phyloP scores from a whole-genome alignment of 92 coral and sea anemone species.

The Scolanthus callimorphus region DNA sequence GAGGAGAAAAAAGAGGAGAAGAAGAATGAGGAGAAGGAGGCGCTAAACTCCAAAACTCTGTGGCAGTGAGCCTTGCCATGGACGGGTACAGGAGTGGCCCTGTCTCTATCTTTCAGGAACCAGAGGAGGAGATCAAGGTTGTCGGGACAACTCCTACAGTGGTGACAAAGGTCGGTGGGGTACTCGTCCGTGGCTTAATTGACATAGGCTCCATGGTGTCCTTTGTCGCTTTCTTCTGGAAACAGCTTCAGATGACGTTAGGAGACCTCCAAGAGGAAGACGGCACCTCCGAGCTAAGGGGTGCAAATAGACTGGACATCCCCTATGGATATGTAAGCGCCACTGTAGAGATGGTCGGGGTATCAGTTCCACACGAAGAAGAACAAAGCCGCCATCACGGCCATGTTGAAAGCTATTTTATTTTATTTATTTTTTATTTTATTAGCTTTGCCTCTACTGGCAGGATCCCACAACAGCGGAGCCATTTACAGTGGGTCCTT shows the following conservation, averaged over 20 bases:
- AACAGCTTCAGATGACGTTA: slow-evolving; percentile 14
- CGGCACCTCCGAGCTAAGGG: slow-evolving; percentile 7
- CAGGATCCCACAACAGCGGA: no score
- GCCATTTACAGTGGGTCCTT: no score
- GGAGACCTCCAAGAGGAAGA: slow-evolving; percentile 9
- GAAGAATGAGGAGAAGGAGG: not conserved
- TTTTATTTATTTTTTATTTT: no score
- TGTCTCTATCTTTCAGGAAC: not conserved
- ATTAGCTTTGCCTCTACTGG: no score
- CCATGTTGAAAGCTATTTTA: no score
- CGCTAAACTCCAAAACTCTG: slow-evolving; percentile 35
- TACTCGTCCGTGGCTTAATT: no score
- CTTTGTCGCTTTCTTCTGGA: no score
- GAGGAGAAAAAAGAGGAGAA: not conserved
- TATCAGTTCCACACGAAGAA: slow-evolving; percentile 29
- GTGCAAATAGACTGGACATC: slow-evolving; percentile 22
- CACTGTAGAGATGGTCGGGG: slow-evolving; percentile 38
- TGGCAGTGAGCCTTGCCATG: slow-evolving; percentile 37
- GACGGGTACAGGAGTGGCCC: slow-evolving; percentile 11
- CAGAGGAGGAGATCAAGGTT: no score
- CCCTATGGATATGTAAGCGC: slow-evolving; percentile 21
- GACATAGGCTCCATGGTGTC: no score
- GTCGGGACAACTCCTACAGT: no score
- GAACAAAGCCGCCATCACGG: slow-evolving; percentile 21
- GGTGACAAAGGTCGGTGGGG: no score